These are phyloP conservation scores for Ibycter americanus DNA, from an alignment of 2,797 vertebrate species.

Conservation along the genomic window DNA sequence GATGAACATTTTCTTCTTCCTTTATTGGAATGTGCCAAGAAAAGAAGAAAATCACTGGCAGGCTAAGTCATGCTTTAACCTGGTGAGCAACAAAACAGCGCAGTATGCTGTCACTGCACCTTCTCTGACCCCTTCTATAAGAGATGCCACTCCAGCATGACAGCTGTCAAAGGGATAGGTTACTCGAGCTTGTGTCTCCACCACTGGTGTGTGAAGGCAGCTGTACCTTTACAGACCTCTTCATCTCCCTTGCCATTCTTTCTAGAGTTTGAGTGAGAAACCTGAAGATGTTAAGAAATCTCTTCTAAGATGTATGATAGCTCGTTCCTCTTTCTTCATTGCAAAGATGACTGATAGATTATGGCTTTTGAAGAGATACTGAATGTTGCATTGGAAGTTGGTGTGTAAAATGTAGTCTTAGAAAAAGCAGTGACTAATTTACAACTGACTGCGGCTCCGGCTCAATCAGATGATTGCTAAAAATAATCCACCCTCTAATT, in stretches of 20 bases:
- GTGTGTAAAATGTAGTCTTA: not conserved
- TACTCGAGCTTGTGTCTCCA: not conserved
- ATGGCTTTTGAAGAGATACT: not conserved
- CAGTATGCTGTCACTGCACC: rapidly evolving
- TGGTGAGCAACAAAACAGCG: rapidly evolving
- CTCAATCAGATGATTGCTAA: not conserved
- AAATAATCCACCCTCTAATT: not conserved
- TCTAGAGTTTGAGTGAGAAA: not conserved
- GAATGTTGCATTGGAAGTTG: not conserved
- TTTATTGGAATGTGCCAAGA: not conserved
- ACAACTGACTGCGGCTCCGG: not conserved
- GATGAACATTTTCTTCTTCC: not conserved
- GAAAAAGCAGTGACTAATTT: not conserved
- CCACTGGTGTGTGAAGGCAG: rapidly evolving
- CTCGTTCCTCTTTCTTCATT: not conserved
- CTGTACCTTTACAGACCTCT: not conserved
- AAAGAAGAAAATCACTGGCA: not conserved
- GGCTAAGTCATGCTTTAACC: not conserved
- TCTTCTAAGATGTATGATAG: not conserved
- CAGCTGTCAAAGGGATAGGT: not conserved
- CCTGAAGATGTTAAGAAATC: not conserved
- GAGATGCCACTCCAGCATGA: not conserved
- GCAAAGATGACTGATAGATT: not conserved
- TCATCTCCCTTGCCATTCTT: not conserved
- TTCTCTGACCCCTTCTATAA: rapidly evolving